Evolutionary conservation across 1,140 invertebrate genomes (phyloP).

Genomic region (Eriosoma lanigerum): DNA sequence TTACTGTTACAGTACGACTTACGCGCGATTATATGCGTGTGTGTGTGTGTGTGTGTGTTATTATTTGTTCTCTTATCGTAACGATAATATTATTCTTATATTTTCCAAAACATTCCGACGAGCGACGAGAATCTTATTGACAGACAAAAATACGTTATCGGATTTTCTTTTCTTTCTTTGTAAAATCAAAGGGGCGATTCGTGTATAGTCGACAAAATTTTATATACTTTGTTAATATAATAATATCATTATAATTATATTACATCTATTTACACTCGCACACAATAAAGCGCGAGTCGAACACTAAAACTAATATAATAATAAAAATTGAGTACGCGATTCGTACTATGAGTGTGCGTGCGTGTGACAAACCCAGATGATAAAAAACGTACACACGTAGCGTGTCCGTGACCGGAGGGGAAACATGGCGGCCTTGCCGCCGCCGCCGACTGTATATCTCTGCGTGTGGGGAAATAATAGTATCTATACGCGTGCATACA

Average conservation of each 20-base stretch:
- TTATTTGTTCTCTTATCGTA: no score
- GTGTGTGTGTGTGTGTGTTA: no score
- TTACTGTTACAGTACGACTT: background rate
- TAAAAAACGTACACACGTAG: background rate
- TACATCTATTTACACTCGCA: background rate
- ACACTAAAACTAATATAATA: background rate
- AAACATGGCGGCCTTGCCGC: slow-evolving; percentile 16
- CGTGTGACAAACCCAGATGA: slow-evolving; percentile 37
- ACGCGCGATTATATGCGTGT: background rate
- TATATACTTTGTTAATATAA: background rate
- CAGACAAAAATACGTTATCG: no score
- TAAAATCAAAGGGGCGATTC: no score
- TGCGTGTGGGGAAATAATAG: background rate
- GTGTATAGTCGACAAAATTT: no score
- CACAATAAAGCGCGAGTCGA: no score
- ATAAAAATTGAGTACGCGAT: background rate
- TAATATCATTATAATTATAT: background rate
- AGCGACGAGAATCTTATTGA: no score
- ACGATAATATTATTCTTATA: no score
- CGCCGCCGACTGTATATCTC: slow-evolving; percentile 11
- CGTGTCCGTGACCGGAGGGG: background rate
- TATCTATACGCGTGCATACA: no score
- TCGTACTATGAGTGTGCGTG: background rate
- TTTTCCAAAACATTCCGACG: no score
- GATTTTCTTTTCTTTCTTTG: no score